Evolutionary conservation across 2,113 vertebrate species (phyloP).

Genomic region (Gymnogyps californianus): DNA sequence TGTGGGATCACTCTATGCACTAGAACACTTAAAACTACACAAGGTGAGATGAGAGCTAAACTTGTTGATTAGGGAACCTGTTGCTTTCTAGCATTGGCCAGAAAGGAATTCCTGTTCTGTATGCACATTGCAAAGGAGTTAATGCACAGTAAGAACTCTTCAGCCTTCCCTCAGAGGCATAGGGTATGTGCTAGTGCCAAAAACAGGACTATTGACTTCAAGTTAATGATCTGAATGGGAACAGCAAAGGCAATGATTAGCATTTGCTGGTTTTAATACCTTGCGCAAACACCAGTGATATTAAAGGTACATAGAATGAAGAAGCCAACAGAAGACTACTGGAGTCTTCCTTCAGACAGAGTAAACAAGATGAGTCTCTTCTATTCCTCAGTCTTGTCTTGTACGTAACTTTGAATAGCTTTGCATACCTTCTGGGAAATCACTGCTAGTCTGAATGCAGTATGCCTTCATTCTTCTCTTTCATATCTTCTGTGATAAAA

Average conservation of each 20-base stretch:
- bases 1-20: background rate
- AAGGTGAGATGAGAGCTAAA: background rate
- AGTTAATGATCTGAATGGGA: background rate
- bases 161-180: background rate
- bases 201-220: background rate
- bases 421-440: background rate
- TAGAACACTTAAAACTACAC: background rate
- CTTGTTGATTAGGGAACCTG: background rate
- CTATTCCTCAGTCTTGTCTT: background rate
- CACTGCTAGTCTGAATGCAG: background rate
- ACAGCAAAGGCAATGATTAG: background rate
- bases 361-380: background rate
- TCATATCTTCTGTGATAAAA: background rate
- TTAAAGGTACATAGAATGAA: background rate
- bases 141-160: background rate
- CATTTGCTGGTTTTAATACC: background rate
- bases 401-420: background rate
- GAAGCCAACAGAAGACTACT: background rate
- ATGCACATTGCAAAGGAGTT: background rate
- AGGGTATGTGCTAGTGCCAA: background rate
- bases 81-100: background rate
- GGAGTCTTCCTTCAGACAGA: background rate
- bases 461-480: background rate
- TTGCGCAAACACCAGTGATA: background rate
- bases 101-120: background rate